Percentiles rank a stretch among this genome's conserved stretches.
These are phyloP conservation scores for Apostichopus japonicus DNA, from an alignment of 35 echinoderm and acorn worm genomes.

Conservation along the genomic window DNA sequence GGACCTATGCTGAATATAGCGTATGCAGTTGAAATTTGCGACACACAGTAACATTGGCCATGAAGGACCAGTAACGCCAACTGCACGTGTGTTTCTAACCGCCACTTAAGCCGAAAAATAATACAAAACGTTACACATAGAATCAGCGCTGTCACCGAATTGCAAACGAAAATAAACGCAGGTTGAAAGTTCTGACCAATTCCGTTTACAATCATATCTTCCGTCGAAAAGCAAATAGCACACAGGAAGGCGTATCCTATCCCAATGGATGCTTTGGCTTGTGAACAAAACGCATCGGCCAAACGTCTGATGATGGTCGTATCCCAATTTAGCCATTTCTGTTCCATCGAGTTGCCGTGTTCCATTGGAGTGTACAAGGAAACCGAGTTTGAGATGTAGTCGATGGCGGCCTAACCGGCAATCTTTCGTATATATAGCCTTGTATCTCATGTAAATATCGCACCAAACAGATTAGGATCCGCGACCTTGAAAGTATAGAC, in stretches of 20 bases:
- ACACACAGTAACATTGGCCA: background rate
- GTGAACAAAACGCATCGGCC: too few relatives aligned
- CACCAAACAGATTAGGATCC: too few relatives aligned
- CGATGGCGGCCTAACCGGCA: too few relatives aligned
- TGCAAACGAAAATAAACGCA: background rate
- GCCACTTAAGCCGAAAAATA: background rate
- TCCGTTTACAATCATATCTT: background rate
- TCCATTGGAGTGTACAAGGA: too few relatives aligned
- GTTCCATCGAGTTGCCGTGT: too few relatives aligned
- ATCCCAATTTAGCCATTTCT: too few relatives aligned
- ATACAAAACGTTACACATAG: background rate
- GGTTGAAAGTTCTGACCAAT: constrained; percentile 15
- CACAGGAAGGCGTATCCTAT: background rate
- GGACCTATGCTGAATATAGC: constrained; percentile 20
- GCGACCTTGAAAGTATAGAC: too few relatives aligned
- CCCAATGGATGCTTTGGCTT: background rate
- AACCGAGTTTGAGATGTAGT: too few relatives aligned
- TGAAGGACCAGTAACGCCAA: background rate
- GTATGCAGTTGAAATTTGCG: background rate
- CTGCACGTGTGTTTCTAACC: background rate
- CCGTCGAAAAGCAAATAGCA: background rate
- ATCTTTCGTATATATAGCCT: too few relatives aligned
- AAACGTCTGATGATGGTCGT: too few relatives aligned
- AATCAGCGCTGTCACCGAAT: background rate
- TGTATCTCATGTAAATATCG: too few relatives aligned